Evolutionary conservation across 2,113 vertebrate genomes (phyloP), one percentile per base, ranked within the genome.

Genomic region (Cardinalis cardinalis): DNA sequence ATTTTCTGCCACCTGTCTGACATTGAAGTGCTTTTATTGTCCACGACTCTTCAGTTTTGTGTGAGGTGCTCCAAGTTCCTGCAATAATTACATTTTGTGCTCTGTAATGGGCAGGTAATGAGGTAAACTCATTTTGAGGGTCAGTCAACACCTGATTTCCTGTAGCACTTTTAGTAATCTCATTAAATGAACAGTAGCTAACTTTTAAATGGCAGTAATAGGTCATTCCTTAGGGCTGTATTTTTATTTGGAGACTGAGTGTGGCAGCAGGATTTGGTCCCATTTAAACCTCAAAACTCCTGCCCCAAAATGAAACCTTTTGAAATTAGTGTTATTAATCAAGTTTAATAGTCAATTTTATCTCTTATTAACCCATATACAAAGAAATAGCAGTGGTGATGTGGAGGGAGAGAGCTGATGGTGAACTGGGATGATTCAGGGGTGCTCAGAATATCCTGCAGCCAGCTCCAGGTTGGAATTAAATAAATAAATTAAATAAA

Each of bases 61-160:
- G 32, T 38, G 16, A 92, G 48, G 53, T 26, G 44, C 78, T 53
- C 25, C 10, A 41, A 65, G 32, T 56, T 72, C 18, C 80, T 74
- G 60, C 36, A 94, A 44, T 95, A 94, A 95, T 93, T 83, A 74
- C 58, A 55, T 95, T 92, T 88, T 65, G 43, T 87, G 52, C 29
- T 46, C 86, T 91, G 60, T 90, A 86, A 87, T 46, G 74, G 61
- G 81, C 84, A 88, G 81, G 65, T 77, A 93, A 95, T 91, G 92
- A 92, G 93, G 84, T 92, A 97, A 97, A 96, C 32, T 95, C 56
- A 48, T 96, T 96, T 83, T 14, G 40, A 92, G 81, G 87, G 70
- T 87, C 69, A 87, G 21, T 87, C 91, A 90, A 81, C 95, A 63
- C 8, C 4, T 64, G 72, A 88, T 96, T 94, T 96, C 85, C 95